A percentile compares a stretch with the other conserved stretches of the same genome.
Conservation (phyloP, 2,797 vertebrate genomes). For the Graptemys geographica region DNA sequence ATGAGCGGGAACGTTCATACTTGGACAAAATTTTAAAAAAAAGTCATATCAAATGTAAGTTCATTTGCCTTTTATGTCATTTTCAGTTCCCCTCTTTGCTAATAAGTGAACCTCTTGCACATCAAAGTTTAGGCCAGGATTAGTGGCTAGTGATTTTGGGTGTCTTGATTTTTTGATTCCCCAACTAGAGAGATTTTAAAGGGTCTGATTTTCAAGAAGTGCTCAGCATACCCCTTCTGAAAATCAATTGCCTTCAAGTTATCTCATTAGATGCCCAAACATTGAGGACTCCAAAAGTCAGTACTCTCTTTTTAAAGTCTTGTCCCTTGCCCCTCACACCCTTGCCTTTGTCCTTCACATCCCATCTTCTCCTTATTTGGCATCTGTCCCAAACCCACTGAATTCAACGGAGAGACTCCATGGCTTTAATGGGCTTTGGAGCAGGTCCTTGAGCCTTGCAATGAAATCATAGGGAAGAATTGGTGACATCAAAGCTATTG, state of each 20-base stretch:
- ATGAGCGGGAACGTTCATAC: neutral
- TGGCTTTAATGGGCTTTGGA: neutral
- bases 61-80: neutral
- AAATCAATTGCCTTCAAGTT: neutral
- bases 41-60: neutral
- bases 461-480: neutral
- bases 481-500: neutral
- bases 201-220: neutral
- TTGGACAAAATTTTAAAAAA: neutral
- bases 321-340: neutral
- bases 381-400: neutral
- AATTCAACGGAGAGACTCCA: neutral
- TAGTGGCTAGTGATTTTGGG: neutral
- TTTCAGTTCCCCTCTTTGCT: neutral
- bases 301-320: neutral
- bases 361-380: neutral
- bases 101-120: neutral
- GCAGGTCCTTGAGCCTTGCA: neutral
- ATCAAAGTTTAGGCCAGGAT: neutral
- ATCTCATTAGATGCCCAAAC: neutral
- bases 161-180: neutral
- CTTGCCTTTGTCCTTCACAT: neutral
- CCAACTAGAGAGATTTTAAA: neutral
- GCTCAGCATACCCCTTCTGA: neutral
- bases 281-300: neutral